phyloP scores from a whole-genome alignment of 2,888 invertebrate species.

The Chloroclysta siterata region DNA sequence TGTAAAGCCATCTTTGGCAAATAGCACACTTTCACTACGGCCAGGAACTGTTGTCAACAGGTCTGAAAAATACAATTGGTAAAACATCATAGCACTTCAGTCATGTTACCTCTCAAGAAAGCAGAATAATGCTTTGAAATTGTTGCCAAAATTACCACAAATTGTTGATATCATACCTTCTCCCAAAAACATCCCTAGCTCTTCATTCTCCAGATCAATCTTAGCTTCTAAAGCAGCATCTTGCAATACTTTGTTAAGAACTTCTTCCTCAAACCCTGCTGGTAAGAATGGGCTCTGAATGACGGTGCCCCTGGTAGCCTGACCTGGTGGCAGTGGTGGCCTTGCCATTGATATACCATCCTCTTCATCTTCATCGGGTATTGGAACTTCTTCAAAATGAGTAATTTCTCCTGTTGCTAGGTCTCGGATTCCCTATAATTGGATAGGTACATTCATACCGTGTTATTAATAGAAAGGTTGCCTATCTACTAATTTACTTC shows the following conservation, averaged over 20 bases:
- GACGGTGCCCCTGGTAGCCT: slow-evolving; percentile 90
- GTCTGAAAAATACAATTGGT: slow-evolving; percentile 63
- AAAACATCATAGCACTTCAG: neutral
- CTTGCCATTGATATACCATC: slow-evolving; percentile 89
- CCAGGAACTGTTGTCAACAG: slow-evolving; percentile 88
- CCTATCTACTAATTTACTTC: no score
- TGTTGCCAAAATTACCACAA: no score
- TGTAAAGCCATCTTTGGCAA: slow-evolving; percentile 83
- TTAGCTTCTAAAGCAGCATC: slow-evolving; percentile 63
- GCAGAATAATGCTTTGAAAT: no score
- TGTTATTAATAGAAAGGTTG: no score
- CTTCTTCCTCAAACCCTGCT: slow-evolving; percentile 89
- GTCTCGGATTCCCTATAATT: slow-evolving; percentile 87
- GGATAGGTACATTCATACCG: neutral
- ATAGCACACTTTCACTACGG: slow-evolving; percentile 84
- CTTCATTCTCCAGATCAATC: slow-evolving; percentile 71
- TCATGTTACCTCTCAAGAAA: neutral
- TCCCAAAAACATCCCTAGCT: slow-evolving; percentile 76
- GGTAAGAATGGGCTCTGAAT: slow-evolving; percentile 95
- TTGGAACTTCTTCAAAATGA: slow-evolving; percentile 84
- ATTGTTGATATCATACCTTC: slow-evolving; percentile 65
- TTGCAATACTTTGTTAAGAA: slow-evolving; percentile 71
- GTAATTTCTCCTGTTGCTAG: slow-evolving; percentile 90
- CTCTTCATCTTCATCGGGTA: slow-evolving; percentile 75
- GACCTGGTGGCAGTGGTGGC: slow-evolving; percentile 89